A percentile compares a stretch with the other conserved stretches of the same genome.
Conservation (phyloP, 2,113 vertebrate genomes). For the Pogona vitticeps region DNA sequence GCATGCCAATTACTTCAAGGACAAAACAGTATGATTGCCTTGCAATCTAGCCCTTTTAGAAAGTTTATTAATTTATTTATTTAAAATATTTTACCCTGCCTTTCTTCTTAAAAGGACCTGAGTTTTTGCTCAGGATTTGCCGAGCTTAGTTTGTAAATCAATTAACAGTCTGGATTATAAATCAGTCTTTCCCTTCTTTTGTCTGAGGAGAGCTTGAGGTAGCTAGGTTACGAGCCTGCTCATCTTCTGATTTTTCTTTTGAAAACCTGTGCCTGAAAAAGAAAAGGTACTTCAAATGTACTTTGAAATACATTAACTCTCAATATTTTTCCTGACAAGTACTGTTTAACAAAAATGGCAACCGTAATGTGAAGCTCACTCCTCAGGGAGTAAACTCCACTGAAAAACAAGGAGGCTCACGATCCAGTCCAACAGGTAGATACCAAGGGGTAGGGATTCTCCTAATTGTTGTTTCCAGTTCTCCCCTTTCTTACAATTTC, state of each 20-base stretch:
- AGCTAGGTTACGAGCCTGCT: neutral
- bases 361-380: neutral
- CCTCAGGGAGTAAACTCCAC: neutral
- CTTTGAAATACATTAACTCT: neutral
- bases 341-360: neutral
- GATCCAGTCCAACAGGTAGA: neutral
- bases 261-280: neutral
- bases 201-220: neutral
- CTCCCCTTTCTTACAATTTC: no score
- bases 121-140: neutral
- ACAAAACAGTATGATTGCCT: neutral
- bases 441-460: neutral
- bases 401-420: neutral
- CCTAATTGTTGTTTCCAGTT: no score
- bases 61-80: neutral
- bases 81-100: no score
- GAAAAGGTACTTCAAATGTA: neutral
- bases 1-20: neutral
- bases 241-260: neutral
- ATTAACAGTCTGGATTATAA: neutral
- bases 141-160: neutral
- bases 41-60: neutral
- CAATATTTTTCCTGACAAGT: neutral
- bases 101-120: no score
- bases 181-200: neutral